Base-by-base conservation (phyloP, 2,113 vertebrate species). In the Phalacrocorax carbo region DNA sequence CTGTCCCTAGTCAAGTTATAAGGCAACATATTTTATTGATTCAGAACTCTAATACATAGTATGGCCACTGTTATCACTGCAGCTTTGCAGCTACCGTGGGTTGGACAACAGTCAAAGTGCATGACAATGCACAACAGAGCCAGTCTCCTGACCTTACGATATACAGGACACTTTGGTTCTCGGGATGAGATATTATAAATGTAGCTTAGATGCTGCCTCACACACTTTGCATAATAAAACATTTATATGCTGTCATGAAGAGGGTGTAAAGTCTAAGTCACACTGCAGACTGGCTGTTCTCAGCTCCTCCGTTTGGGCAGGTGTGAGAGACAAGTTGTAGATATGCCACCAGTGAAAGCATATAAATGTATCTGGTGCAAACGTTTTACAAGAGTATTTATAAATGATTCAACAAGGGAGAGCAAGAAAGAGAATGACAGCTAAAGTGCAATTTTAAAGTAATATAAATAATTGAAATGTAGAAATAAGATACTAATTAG, bases 381-480 rank as follows among this genome's bases (percentile, higher is more conserved):
- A 97, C 17, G 46, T 83, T 96, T 96, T 93, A 96, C 65, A 92
- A 97, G 93, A 94, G 78, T 72, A 88, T 94, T 88, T 90, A 96
- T 95, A 95, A 97, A 97, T 69, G 96, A 94, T 85, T 96, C 90
- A 96, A 96, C 88, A 96, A 92, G 90, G 92, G 81, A 94, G 82
- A 92, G 54, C 72, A 91, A 88, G 65, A 90, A 46, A 38, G 81
- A 82, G 75, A 80, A 58, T 73, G 65, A 80, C 85, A 93, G 96
- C 97, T 98, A 98, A 98, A 98, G 98, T 98, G 98, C 98, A 98
- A 98, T 97, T 98, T 98, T 86, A 98, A 98, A 97, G 96, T 97
- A 98, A 98, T 97, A 98, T 98, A 98, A 98, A 98, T 98, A 98
- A 98, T 97, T 97, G 96, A 96, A 97, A 98, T 36, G 92, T 95